Base-by-base conservation (phyloP, 2,113 vertebrate species). In the Coryphaenoides rupestris region DNA sequence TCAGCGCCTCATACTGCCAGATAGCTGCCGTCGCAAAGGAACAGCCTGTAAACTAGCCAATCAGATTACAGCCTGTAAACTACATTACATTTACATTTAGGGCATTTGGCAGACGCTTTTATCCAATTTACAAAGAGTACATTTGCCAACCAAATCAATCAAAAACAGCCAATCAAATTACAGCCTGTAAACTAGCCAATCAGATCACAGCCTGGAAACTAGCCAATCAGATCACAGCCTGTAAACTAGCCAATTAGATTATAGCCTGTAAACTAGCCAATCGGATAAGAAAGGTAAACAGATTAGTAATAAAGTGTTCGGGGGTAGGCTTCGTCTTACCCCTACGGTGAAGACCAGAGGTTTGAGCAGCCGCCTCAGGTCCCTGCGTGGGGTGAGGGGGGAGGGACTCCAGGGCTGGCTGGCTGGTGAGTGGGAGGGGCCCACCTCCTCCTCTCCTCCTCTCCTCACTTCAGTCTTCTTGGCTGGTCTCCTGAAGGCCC, bases 1-100 rank as follows among this genome's bases (percentile, higher is more conserved):
- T 98, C 53, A 99, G 83, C 1, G 92, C 87, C 78, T 99, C 96
- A 33, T 99, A 99, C 73, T 99, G 96, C 95, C 94, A 98, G 81
- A 99, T 93, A 59, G 96, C 94, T 5, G 96, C 96, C 1, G 88
- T 80, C 13, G 92, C 93, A 60, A 99, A 99, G 19, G 89, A 88
- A 79, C 93, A 94, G 78, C 95, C 95, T 95, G 96, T 94, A 86
- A 98, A 97, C 96, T 99, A 77, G 87, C 67, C 17, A 54, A 54
- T 53, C 17, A 19, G 9, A n/a, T 19, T 4, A 12, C 19, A 2
- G 19, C 17, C 50, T 17, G 50, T 55, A 55, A 55, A 21, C 56
- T 58, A 15, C 26, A 33, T n/a, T n/a, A n/a, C n/a, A n/a, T n/a
- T n/a, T n/a, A n/a, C n/a, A n/a, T n/a, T n/a, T n/a, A n/a, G n/a